Percentiles rank a stretch among this genome's conserved stretches.
Evolutionary conservation across 2,888 invertebrate species (phyloP).

Genomic region (Phania funesta): DNA sequence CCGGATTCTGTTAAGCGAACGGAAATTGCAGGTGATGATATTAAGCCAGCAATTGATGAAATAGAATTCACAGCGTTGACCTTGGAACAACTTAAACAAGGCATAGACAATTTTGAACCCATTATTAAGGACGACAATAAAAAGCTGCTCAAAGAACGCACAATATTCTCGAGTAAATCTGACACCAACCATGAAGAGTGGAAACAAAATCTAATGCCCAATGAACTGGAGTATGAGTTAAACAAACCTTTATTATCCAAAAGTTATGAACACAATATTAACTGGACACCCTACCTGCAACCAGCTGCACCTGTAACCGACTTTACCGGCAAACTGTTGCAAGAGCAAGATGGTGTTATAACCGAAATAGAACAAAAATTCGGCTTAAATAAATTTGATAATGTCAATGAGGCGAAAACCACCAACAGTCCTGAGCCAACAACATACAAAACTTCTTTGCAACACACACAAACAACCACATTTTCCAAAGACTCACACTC

Average conservation of each 20-base stretch:
- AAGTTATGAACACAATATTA: conserved; percentile 59
- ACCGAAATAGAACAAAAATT: conserved; percentile 80
- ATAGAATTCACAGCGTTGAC: conserved; percentile 7
- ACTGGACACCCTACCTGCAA: conserved; percentile 58
- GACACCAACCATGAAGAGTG: conserved; percentile 69
- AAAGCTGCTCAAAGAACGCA: conserved; percentile 73
- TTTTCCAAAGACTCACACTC: neutral
- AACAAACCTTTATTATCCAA: neutral
- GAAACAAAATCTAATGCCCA: conserved; percentile 74
- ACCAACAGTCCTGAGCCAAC: conserved; percentile 45
- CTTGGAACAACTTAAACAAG: conserved; percentile 1
- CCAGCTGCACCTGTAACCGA: conserved; percentile 66
- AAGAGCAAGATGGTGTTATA: conserved; percentile 79
- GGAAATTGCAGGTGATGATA: conserved; percentile 36
- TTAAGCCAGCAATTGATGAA: conserved; percentile 50
- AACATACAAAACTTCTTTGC: conserved; percentile 24
- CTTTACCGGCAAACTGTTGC: conserved; percentile 78
- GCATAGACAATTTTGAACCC: conserved; percentile 75
- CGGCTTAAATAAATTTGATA: conserved; percentile 74
- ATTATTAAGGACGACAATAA: conserved; percentile 75
- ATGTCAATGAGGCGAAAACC: conserved; percentile 34
- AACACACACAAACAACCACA: conserved; percentile 13
- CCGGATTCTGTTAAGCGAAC: conserved; percentile 1
- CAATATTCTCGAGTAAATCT: conserved; percentile 70
- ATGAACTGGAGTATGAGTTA: conserved; percentile 69